Evolutionary conservation across 2,113 vertebrate species (phyloP).

Genomic region (Rhea americana): DNA sequence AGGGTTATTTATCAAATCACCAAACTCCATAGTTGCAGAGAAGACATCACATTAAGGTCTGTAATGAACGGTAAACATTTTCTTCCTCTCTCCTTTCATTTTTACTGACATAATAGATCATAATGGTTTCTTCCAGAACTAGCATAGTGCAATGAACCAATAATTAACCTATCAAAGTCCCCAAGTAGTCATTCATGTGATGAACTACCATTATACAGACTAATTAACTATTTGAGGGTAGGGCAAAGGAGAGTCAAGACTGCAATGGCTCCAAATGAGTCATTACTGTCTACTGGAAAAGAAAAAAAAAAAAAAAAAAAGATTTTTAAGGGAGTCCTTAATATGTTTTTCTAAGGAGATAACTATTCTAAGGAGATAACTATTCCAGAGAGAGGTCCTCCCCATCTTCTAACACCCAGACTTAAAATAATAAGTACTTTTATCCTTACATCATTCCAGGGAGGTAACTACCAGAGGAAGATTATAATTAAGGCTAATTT

Average conservation of each 20-base stretch:
- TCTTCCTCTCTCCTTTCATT: not conserved
- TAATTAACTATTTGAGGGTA: not conserved
- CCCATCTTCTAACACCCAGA: not conserved
- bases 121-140: not conserved
- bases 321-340: not conserved
- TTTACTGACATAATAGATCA: not conserved
- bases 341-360: not conserved
- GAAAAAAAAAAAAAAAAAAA: not conserved
- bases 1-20: not conserved
- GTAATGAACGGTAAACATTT: not conserved
- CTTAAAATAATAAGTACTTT: not conserved
- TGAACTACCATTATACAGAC: not conserved
- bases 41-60: not conserved
- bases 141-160: not conserved
- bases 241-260: not conserved
- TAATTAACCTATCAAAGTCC: not conserved
- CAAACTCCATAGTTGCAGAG: not conserved
- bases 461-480: not conserved
- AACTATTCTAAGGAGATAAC: not conserved
- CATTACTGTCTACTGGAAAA: not conserved
- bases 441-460: not conserved
- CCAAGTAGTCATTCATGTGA: not conserved
- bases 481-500: not conserved
- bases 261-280: not conserved
- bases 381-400: not conserved